These are phyloP conservation scores for Epinotia ramella DNA, from an alignment of 2,888 invertebrate genomes.

Conservation along the genomic window DNA sequence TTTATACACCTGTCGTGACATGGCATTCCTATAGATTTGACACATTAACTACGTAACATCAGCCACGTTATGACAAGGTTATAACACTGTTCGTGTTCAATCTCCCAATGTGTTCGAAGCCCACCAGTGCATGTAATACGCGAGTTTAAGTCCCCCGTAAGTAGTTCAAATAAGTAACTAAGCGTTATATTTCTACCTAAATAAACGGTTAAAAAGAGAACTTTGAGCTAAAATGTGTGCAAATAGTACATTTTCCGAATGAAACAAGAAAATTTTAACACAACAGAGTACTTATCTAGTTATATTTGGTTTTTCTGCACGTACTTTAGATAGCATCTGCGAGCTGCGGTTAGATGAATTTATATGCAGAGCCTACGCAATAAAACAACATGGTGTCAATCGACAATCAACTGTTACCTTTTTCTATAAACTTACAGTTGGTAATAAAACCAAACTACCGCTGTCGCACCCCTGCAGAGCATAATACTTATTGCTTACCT, in stretches of 20 bases:
- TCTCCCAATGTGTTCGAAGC: no score
- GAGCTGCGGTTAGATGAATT: constrained; percentile 21
- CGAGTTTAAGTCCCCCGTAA: no score
- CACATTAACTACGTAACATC: no score
- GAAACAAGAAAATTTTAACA: neutral
- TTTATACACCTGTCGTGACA: no score
- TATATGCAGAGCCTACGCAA: constrained; percentile 20
- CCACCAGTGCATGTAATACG: no score
- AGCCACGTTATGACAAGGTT: no score
- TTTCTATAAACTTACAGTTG: constrained; percentile 39
- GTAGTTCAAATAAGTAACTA: no score
- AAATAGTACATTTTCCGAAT: constrained; percentile 7
- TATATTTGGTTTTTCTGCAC: constrained; percentile 24
- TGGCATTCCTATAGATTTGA: no score
- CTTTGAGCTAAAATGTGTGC: neutral
- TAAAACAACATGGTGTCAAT: constrained; percentile 38
- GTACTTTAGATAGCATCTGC: constrained; percentile 19
- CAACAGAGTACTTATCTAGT: neutral
- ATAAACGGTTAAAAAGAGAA: neutral
- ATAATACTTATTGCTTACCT: constrained; percentile 40
- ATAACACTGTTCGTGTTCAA: no score
- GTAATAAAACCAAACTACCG: constrained; percentile 29
- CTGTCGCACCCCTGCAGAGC: constrained; percentile 33
- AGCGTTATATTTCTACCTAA: neutral
- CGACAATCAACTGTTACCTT: constrained; percentile 33